Base-by-base conservation (phyloP, 1,140 invertebrate species). In the Meteorus sp. region DNA sequence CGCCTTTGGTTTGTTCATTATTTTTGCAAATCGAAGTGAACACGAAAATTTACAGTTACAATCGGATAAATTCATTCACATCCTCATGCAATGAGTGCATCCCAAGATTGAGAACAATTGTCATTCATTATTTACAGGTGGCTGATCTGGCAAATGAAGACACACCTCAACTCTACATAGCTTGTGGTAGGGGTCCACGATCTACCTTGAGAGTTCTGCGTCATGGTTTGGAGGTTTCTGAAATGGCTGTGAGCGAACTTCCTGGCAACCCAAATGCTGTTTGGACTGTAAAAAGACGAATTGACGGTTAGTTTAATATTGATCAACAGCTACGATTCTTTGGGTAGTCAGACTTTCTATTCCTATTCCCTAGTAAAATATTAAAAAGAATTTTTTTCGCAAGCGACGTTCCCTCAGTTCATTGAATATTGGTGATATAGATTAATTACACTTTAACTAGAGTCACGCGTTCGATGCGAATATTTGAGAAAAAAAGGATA, bases 201-300 rank as follows among this genome's bases (percentile, higher is more conserved):
- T 99, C 96, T 0, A 91, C 95, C 0, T 69, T 99, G 2, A 80
- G 96, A 70, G 94, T 99, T 1, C 80, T 99, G 2, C 85, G 97
- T 39, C 98, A 99, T 80, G 98, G 98, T 69, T 81, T 99, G 9
- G 97, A 99, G 85, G 96, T 92, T 1, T 95, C 95, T 0, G 98
- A 99, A 81, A 99, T 99, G 97, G 98, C 97, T 66, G 96, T 99
- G 2, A 99, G 96, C 44, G 97, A 99, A 79, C 81, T 99, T 61
- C 98, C 98, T 9, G 97, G 97, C 76, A 99, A 97, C 77, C 98
- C 98, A 7, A 99, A 98, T 83, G 97, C 97, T 71, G 98, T 99
- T 4, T 99, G 98, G 98, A 99, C 98, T 27, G 97, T 99, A 1
- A 97, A 98, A 77, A 87, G 91, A 73, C 89, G 94, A 78, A 87